Percentiles rank a stretch among this genome's conserved stretches.
Evolutionary conservation across 2,113 vertebrate species (phyloP).

Genomic region (Pantherophis guttatus): DNA sequence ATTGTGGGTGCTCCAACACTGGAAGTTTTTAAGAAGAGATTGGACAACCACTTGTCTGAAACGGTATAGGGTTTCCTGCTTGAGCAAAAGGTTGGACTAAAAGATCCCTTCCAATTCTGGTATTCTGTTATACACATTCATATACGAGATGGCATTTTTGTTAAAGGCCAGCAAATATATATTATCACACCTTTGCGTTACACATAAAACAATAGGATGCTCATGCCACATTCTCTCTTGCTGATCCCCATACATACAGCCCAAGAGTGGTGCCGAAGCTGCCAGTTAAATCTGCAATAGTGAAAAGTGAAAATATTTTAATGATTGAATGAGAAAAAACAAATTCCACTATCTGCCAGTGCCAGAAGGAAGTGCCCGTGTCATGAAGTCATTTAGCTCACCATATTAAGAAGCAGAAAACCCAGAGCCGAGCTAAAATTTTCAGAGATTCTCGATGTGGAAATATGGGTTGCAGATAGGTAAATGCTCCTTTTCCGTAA

Average conservation of each 20-base stretch:
- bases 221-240: not conserved
- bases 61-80: not conserved
- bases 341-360: not conserved
- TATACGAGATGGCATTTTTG: not conserved
- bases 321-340: not conserved
- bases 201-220: not conserved
- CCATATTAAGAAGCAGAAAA: not conserved
- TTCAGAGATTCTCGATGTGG: not conserved
- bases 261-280: not conserved
- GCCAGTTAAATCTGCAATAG: not conserved
- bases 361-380: not conserved
- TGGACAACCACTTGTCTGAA: not conserved
- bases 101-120: not conserved
- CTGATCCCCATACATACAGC: not conserved
- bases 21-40: not conserved
- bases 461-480: not conserved
- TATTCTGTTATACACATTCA: not conserved
- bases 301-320: not conserved
- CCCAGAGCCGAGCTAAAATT: not conserved
- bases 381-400: not conserved
- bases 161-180: not conserved
- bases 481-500: not conserved
- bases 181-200: not conserved
- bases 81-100: not conserved
- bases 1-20: not conserved